Conservation (phyloP, 2,113 vertebrate species). For the Pteruthius melanotis region DNA sequence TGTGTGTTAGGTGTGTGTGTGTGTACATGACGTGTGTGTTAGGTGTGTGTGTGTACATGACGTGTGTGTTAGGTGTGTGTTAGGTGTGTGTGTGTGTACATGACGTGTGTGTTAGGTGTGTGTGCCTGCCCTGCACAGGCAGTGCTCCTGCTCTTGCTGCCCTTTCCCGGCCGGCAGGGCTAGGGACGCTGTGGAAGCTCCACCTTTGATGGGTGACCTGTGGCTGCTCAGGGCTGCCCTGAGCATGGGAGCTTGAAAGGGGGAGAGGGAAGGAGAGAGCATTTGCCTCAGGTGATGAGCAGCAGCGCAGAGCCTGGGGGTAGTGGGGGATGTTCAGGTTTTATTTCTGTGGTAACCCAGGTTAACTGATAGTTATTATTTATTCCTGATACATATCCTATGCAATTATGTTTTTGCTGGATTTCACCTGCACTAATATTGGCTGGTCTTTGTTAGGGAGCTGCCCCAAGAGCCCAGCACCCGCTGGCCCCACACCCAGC, state of each 20-base stretch:
- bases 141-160: not conserved
- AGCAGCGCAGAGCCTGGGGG: slow-evolving; percentile 47
- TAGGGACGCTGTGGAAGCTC: slow-evolving; percentile 54
- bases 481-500: not conserved
- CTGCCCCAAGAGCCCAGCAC: not conserved
- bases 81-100: no score
- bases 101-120: not conserved
- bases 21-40: not conserved
- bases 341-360: not conserved
- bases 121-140: slow-evolving; percentile 9
- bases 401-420: not conserved
- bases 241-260: slow-evolving; percentile 55
- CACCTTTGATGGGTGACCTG: slow-evolving; percentile 65
- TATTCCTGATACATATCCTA: not conserved
- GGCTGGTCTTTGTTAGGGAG: not conserved
- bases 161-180: not conserved
- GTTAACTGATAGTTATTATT: not conserved
- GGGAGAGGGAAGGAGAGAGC: slow-evolving; percentile 43
- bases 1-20: no score
- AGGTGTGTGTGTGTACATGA: not conserved
- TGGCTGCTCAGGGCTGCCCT: slow-evolving; percentile 47
- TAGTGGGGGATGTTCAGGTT: not conserved
- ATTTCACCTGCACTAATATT: fast-evolving
- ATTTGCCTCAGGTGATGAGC: slow-evolving; percentile 70
- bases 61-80: not conserved